These are phyloP conservation scores for Chironomus riparius DNA, from an alignment of 2,888 invertebrate species.

Conservation along the genomic window DNA sequence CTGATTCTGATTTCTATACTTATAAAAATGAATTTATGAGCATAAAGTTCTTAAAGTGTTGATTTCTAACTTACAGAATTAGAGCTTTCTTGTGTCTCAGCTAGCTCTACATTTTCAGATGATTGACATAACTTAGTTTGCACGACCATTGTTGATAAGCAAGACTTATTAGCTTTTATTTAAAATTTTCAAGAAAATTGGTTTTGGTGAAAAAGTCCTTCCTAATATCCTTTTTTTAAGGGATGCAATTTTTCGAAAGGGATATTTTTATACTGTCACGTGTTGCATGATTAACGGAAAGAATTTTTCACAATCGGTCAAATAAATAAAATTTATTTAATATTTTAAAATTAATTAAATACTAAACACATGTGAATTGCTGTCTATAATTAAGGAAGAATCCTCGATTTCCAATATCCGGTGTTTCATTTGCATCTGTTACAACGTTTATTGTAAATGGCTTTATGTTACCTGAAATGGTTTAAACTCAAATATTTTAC, in stretches of 20 bases:
- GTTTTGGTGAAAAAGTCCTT: neutral
- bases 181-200: neutral
- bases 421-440: constrained; percentile 53
- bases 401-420: constrained; percentile 64
- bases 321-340: neutral
- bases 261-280: neutral
- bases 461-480: neutral
- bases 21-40: neutral
- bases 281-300: too few relatives aligned
- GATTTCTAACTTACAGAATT: neutral
- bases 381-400: constrained; percentile 59
- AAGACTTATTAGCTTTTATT: neutral
- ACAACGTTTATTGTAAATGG: constrained; percentile 68
- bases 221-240: neutral
- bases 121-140: neutral
- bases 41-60: neutral
- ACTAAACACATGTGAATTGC: constrained; percentile 51
- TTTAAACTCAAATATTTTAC: too few relatives aligned
- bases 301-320: neutral
- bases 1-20: neutral
- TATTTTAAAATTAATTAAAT: too few relatives aligned
- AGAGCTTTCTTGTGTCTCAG: neutral
- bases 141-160: neutral
- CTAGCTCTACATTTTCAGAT: neutral
- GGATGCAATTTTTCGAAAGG: neutral